Evolutionary conservation across 2,797 vertebrate species (phyloP).

Genomic region (Scleropages formosus): DNA sequence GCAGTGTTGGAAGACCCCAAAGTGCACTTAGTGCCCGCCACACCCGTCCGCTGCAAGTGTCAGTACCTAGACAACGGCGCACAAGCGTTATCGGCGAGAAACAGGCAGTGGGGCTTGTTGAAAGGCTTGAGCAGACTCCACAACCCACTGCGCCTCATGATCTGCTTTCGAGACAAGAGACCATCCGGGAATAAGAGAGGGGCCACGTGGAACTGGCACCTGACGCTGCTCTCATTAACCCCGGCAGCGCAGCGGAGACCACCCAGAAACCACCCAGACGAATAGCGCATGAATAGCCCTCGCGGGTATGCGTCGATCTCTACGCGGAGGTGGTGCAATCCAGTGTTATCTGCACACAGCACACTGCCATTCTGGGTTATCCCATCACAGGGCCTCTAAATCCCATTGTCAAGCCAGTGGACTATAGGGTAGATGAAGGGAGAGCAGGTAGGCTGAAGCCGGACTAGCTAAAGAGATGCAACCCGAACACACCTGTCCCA

Average conservation of each 20-base stretch:
- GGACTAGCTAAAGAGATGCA: too few species aligned
- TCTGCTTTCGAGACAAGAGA: not conserved
- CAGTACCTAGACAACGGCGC: not conserved
- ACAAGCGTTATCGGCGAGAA: not conserved
- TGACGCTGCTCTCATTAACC: not conserved
- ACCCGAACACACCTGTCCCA: too few species aligned
- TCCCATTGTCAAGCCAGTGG: too few species aligned
- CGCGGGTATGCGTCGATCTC: too few species aligned
- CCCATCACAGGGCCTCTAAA: not conserved
- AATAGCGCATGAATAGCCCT: not conserved
- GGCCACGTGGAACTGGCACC: not conserved
- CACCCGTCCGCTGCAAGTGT: not conserved
- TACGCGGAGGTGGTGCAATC: too few species aligned
- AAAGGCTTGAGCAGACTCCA: not conserved
- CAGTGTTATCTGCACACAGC: too few species aligned
- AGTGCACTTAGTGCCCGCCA: not conserved
- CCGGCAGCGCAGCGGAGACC: not conserved
- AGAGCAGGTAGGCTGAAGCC: too few species aligned
- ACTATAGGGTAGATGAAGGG: too few species aligned
- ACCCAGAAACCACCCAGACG: constrained; percentile 21
- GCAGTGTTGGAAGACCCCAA: not conserved
- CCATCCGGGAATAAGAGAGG: not conserved
- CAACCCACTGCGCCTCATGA: not conserved
- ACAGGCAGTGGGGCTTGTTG: not conserved
- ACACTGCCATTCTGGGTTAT: too few species aligned